phyloP scores from a whole-genome alignment of 2,888 invertebrate genomes.

The Miltochrista miniata region DNA sequence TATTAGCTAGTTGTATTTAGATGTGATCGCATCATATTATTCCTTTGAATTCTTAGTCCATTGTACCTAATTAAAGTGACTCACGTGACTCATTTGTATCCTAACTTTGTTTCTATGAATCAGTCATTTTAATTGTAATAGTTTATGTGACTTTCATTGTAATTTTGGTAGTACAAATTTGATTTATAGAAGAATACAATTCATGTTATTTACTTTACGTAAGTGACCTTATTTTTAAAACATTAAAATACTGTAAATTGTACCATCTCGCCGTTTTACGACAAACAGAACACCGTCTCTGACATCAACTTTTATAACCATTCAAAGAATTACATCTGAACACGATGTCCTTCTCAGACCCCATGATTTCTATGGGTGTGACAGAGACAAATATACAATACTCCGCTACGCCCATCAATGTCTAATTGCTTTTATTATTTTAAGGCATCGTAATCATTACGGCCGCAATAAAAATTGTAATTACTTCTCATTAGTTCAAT shows the following conservation, averaged over 20 bases:
- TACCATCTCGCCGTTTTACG: conserved; percentile 76
- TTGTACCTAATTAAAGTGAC: conserved; percentile 59
- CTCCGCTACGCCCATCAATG: conserved; percentile 78
- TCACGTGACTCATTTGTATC: conserved; percentile 59
- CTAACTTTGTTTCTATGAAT: conserved; percentile 59
- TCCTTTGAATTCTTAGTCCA: conserved; percentile 47
- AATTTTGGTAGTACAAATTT: conserved; percentile 42
- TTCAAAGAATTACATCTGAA: conserved; percentile 83
- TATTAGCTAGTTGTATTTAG: conserved; percentile 51
- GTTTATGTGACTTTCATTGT: conserved; percentile 55
- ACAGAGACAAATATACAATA: conserved; percentile 60
- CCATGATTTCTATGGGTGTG: conserved; percentile 41
- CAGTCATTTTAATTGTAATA: conserved; percentile 65
- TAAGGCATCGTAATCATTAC: conserved; percentile 84
- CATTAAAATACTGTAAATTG: conserved; percentile 58
- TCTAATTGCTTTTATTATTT: conserved; percentile 84
- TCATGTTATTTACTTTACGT: conserved; percentile 12
- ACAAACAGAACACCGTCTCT: conserved; percentile 79
- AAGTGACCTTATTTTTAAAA: conserved; percentile 43
- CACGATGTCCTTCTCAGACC: conserved; percentile 58
- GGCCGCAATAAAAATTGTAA: conserved; percentile 83
- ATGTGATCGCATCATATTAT: conserved; percentile 61
- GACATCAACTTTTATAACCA: conserved; percentile 82
- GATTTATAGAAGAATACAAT: conserved; percentile 27
- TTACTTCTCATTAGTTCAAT: conserved; percentile 84